Evolutionary conservation across 2,888 invertebrate species (phyloP), one percentile per base, ranked within the genome.

Genomic region (Athripsodes cinereus): DNA sequence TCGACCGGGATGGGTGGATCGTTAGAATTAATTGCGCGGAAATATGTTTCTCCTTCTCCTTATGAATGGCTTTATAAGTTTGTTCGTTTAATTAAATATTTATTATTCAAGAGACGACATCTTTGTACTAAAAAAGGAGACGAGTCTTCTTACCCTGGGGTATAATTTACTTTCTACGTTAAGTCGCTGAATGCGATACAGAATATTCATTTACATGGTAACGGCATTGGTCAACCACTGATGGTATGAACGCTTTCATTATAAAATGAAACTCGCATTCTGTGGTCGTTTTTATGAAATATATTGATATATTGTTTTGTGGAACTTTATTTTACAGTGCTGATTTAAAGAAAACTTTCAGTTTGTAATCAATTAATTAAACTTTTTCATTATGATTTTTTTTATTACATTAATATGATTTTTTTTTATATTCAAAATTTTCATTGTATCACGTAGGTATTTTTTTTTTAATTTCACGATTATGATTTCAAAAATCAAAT

Each of bases 1-100:
- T 16, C 22, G 22, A 22, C 16, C 22, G 50, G 50, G 50, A 22
- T 31, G 22, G n/a, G 46, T 19, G 52, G 53, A 40, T 58, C 58
- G 58, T 58, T 53, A 8, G 58, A 50, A 58, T 58, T 58, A 58
- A 58, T 58, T 50, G 58, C 49, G 49, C 52, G 58, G 58, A 58
- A 58, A 58, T 53, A 52, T 46, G 26, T 34, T 48, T 18, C 34
- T 26, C n/a, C 35, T 51, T 50, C 48, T 21, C 31, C 19, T 34
- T 22, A 35, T 16, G 56, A 57, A 57, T 57, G 52, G 52, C 57
- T 52, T 52, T 57, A 52, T 57, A 57, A 57, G 57, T 57, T 57
- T 48, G 57, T 57, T 57, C 52, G 35, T 57, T 57, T 57, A 57
- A 52, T 57, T 52, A 57, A 57, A 57, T 57, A 52, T 57, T 57